Conservation (phyloP, 2,888 invertebrate species). For the Coenonympha glycerion region DNA sequence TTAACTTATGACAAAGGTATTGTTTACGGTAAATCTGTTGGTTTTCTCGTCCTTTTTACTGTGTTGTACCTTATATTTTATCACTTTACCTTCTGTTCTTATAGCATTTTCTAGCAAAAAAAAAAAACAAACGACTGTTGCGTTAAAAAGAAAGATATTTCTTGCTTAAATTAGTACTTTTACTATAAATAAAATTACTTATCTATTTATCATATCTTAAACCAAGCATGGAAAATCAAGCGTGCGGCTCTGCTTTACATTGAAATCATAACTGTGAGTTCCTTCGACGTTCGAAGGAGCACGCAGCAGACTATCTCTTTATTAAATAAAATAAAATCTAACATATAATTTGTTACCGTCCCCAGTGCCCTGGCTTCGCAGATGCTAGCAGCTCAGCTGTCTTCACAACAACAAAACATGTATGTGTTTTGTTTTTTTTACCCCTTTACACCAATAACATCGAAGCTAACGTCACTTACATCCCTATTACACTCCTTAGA, state of each 20-base stretch:
- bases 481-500: neutral
- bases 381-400: conserved; percentile 95
- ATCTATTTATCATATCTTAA: too few relatives aligned
- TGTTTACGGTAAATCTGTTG: conserved; percentile 9
- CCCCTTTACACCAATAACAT: conserved; percentile 48
- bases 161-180: too few relatives aligned
- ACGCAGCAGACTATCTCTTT: conserved; percentile 41
- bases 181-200: too few relatives aligned
- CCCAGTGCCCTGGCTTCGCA: conserved; percentile 97
- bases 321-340: conserved; percentile 60
- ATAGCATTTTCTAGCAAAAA: too few relatives aligned
- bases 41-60: neutral
- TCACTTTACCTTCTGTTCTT: too few relatives aligned
- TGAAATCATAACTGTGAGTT: conserved; percentile 12
- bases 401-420: conserved; percentile 95
- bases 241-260: conserved; percentile 50
- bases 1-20: conserved; percentile 30
- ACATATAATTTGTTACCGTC: conserved; percentile 77
- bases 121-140: too few relatives aligned
- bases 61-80: neutral
- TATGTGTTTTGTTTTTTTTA: conserved; percentile 80
- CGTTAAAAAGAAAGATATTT: too few relatives aligned
- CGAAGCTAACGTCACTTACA: conserved; percentile 35
- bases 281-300: conserved; percentile 35
- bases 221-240: conserved; percentile 38